These are phyloP conservation scores for Porites lobata DNA, from an alignment of 92 coral and sea anemone species.

Conservation along the genomic window DNA sequence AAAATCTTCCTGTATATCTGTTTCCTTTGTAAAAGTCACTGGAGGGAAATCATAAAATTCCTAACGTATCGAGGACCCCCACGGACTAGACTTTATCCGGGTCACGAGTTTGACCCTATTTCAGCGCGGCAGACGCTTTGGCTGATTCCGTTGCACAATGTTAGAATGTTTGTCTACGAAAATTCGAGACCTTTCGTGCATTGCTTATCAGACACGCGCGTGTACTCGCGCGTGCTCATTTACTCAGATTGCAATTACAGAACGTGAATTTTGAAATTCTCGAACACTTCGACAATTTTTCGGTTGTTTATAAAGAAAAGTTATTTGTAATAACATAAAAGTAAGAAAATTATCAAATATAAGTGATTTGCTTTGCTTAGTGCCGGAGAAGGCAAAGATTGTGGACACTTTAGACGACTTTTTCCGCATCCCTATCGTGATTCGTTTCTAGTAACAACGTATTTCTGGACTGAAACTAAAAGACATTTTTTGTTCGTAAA, in stretches of 20 bases:
- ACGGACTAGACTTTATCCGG: constrained; percentile 1
- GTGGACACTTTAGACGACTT: neutral
- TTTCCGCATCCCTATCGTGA: neutral
- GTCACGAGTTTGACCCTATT: constrained; percentile 20
- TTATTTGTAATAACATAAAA: no score
- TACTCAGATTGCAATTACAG: neutral
- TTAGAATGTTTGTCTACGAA: neutral
- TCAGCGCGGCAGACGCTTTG: neutral
- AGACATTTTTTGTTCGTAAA: neutral
- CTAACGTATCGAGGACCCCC: neutral
- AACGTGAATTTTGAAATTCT: neutral
- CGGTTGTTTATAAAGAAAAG: neutral
- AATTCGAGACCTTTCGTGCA: neutral
- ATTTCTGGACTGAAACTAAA: constrained; percentile 36
- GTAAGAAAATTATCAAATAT: no score
- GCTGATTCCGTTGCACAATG: neutral
- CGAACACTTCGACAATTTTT: neutral
- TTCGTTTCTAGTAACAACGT: constrained; percentile 12
- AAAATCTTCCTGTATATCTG: constrained; percentile 1
- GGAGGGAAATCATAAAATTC: neutral
- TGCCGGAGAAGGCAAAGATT: neutral
- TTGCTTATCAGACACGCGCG: neutral
- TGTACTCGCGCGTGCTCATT: neutral
- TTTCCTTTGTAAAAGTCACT: neutral
- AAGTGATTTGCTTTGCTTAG: neutral